phyloP scores from a whole-genome alignment of 2,888 invertebrate species.

The Tenthredo mesomela region DNA sequence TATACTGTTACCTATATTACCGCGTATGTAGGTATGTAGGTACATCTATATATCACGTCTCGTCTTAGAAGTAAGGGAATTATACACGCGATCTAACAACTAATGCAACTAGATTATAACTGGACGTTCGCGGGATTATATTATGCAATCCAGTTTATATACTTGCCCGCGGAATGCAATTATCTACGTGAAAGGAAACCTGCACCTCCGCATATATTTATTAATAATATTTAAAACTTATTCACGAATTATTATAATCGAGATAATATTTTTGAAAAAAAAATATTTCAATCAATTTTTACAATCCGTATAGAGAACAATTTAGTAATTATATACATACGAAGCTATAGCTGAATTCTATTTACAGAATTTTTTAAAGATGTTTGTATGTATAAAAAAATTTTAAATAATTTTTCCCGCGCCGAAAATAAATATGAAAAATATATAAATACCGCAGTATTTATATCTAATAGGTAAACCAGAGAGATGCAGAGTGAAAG shows the following conservation, averaged over 20 bases:
- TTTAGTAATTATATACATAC: background rate
- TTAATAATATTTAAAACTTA: too few species aligned
- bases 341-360: too few species aligned
- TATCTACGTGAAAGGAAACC: conserved; percentile 22
- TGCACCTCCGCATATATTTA: background rate
- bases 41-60: background rate
- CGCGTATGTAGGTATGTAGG: too few species aligned
- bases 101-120: conserved; percentile 4
- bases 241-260: too few species aligned
- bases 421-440: background rate
- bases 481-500: background rate
- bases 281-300: background rate
- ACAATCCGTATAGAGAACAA: background rate
- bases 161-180: conserved; percentile 13
- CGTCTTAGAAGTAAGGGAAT: background rate
- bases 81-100: conserved; percentile 6
- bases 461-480: background rate
- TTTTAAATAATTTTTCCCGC: too few species aligned
- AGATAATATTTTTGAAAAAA: background rate
- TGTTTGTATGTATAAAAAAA: too few species aligned
- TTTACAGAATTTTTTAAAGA: too few species aligned
- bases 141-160: background rate
- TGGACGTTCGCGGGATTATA: conserved; percentile 14
- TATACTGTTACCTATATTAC: too few species aligned
- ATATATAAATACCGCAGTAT: background rate